Conservation (phyloP, 1,140 invertebrate species). For the Orchesella cincta region DNA sequence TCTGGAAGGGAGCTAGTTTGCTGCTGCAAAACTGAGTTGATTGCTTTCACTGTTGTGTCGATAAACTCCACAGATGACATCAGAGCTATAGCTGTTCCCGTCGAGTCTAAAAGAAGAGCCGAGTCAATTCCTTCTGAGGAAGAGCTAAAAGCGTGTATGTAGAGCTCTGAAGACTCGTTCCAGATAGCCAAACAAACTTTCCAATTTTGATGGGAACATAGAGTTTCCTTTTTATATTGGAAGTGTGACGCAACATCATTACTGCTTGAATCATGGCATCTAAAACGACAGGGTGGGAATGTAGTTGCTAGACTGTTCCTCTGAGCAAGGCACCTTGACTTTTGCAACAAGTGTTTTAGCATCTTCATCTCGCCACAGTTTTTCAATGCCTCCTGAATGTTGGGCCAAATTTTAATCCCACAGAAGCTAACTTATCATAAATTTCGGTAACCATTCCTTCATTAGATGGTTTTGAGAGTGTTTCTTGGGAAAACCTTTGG, state of each 20-base stretch:
- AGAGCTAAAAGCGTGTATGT: too few species aligned
- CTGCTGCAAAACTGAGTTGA: too few species aligned
- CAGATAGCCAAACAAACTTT: conserved; percentile 40
- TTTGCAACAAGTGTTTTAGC: conserved; percentile 2
- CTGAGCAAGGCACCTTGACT: conserved; percentile 25
- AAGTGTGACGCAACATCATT: neutral
- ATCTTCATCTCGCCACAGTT: conserved; percentile 31
- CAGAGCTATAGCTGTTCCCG: too few species aligned
- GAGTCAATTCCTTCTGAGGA: too few species aligned
- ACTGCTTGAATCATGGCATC: conserved; percentile 40
- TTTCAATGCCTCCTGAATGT: conserved; percentile 33
- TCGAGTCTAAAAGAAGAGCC: too few species aligned
- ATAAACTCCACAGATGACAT: too few species aligned
- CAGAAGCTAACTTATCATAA: conserved; percentile 25
- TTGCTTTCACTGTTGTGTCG: too few species aligned
- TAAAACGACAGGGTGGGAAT: conserved; percentile 33
- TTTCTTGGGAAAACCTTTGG: neutral
- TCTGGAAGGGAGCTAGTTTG: too few species aligned
- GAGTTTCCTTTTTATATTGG: neutral
- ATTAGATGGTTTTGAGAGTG: neutral
- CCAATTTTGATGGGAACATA: conserved; percentile 32
- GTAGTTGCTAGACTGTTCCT: conserved; percentile 3
- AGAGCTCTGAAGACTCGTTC: too few species aligned
- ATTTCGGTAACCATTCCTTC: neutral
- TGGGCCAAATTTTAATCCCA: conserved; percentile 37